Conservation (phyloP, 2,888 invertebrate species). For the Plusia festucae region DNA sequence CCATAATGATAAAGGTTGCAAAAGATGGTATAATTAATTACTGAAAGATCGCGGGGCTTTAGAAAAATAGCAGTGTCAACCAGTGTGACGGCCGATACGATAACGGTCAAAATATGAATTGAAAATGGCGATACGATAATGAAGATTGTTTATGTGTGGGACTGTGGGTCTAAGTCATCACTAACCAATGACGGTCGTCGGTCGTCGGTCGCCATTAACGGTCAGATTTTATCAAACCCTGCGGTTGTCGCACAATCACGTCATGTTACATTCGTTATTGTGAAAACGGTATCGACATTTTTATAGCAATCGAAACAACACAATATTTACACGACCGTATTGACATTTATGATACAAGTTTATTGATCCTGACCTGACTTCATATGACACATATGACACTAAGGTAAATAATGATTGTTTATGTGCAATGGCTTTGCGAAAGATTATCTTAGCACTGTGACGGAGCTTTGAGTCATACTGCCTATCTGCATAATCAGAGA, state of each 20-base stretch:
- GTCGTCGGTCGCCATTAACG: conserved; percentile 29
- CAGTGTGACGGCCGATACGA: no score
- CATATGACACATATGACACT: neutral
- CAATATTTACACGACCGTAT: neutral
- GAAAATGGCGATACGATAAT: conserved; percentile 1
- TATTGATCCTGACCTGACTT: neutral
- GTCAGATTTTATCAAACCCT: conserved; percentile 48
- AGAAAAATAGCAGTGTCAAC: no score
- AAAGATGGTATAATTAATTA: neutral
- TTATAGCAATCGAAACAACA: neutral
- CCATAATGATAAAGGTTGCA: conserved; percentile 3
- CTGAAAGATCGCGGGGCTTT: no score
- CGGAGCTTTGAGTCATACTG: neutral
- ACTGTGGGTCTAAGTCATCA: conserved; percentile 43
- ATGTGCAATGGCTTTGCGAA: neutral
- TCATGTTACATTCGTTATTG: conserved; percentile 14
- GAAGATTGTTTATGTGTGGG: conserved; percentile 10
- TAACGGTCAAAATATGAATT: neutral
- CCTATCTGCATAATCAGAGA: neutral
- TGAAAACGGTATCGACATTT: conserved; percentile 6
- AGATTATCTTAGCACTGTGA: neutral
- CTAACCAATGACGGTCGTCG: conserved; percentile 12
- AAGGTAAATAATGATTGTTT: neutral
- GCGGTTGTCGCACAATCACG: conserved; percentile 16
- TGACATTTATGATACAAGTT: conserved; percentile 5